These are phyloP conservation scores for Lutjanus erythropterus DNA, from an alignment of 2,113 vertebrate species.

Conservation along the genomic window DNA sequence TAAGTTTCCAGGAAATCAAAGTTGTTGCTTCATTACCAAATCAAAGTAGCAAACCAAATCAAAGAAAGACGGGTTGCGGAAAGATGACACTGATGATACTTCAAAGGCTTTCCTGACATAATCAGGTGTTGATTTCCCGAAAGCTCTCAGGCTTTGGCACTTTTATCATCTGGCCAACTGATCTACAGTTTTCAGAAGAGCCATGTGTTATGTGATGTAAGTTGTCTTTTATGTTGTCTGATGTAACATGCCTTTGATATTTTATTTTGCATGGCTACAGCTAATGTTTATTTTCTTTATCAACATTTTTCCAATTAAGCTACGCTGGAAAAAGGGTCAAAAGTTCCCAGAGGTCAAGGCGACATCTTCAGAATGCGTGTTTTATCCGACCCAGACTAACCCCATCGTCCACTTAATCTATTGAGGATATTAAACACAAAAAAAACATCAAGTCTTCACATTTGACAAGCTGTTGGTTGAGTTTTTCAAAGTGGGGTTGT, in stretches of 20 bases:
- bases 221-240: not conserved
- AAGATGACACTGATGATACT: conserved; percentile 18
- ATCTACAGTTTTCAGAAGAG: not conserved
- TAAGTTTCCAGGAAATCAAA: conserved; percentile 29
- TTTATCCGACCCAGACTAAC: not conserved
- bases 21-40: conserved; percentile 25
- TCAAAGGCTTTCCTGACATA: conserved; percentile 22
- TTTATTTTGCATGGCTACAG: not conserved
- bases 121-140: conserved; percentile 23
- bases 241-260: not conserved
- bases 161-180: conserved; percentile 19
- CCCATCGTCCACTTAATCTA: not conserved
- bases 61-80: conserved; percentile 6
- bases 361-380: not conserved
- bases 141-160: conserved; percentile 4
- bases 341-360: not conserved
- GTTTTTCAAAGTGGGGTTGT: too few relatives aligned
- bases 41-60: conserved; percentile 43
- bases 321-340: too few relatives aligned
- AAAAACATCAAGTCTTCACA: not conserved
- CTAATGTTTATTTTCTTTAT: not conserved
- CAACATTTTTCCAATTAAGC: not conserved
- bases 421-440: not conserved
- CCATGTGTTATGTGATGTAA: not conserved
- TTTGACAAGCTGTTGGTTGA: not conserved